Evolutionary conservation across 2,797 vertebrate genomes (phyloP).

Genomic region (Morelia viridis): DNA sequence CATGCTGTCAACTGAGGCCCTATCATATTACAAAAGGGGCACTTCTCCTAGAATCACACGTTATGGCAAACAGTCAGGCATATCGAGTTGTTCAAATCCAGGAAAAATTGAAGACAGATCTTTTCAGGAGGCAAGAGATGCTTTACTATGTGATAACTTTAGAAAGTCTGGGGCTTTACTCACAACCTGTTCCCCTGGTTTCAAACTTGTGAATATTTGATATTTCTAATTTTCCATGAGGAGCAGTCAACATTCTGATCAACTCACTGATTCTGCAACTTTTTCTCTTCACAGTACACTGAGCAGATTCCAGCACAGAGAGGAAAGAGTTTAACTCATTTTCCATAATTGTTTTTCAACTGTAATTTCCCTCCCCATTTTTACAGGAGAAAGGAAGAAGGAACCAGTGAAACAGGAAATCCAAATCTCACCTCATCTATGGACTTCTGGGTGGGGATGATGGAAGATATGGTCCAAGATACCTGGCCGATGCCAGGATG

Average conservation of each 20-base stretch:
- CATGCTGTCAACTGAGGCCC: neutral
- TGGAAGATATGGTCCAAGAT: no score
- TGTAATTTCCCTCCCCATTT: no score
- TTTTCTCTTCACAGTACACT: no score
- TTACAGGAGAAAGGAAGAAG: no score
- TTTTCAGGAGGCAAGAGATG: neutral
- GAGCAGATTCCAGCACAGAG: no score
- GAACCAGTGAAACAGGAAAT: no score
- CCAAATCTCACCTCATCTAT: no score
- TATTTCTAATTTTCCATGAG: neutral
- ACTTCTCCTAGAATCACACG: neutral
- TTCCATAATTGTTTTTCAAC: no score
- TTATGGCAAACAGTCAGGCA: neutral
- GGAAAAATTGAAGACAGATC: neutral
- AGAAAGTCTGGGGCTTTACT: neutral
- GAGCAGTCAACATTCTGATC: neutral
- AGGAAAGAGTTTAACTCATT: no score
- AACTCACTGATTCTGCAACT: neutral
- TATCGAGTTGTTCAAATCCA: neutral
- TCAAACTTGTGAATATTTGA: no score
- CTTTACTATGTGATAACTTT: neutral
- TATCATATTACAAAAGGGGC: neutral
- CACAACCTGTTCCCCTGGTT: neutral
- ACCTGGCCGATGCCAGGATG: no score
- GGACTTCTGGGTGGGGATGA: no score